Evolutionary conservation across 2,797 vertebrate species (phyloP), one percentile per base, ranked within the genome.

Genomic region (Sebastes trivittatus): DNA sequence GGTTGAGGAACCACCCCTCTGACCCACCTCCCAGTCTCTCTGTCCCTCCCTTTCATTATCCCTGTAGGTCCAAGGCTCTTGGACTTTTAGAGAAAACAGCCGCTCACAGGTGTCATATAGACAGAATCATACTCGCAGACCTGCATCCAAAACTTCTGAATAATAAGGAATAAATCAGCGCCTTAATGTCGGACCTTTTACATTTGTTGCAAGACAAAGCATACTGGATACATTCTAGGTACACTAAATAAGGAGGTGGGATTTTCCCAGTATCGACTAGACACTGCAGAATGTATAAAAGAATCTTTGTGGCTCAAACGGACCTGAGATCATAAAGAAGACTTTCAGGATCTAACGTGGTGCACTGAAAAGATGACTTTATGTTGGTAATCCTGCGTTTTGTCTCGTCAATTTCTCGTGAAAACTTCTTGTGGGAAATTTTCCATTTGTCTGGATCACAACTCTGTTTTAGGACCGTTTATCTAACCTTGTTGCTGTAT

Each of bases 41-140:
- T 54, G 77, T 86, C 78, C 84, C 89, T 87, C 80, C 86, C 79
- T 87, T 81, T 81, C 63, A 87, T 71, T 74, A 77, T 73, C 76
- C 54, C 66, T 80, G 78, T 78, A 85, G 78, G 65, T 83, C 82
- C 79, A 84, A 65, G 69, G 71, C 80, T 86, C 73, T 18, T 87
- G 80, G 82, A 86, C 84, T 87, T 80, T 77, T 69, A 75, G 77
- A 84, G 80, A 71, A 82, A 74, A 72, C 66, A 42, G 73, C 72
- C 34, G 9, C 56, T 65, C 52, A 75, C 38, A 64, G 66, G 25
- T 60, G 49, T 25, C 42, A 83, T 23, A 23, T 30, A 72, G 72
- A 75, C 32, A 77, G 22, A 72, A 25, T 54, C 16, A 49, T 27
- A 59, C 59, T 70, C 2, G 20, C 52, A 71, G 74, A 80, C 46